Base-by-base conservation (phyloP, 2,113 vertebrate genomes). In the Genyomyrus donnyi region DNA sequence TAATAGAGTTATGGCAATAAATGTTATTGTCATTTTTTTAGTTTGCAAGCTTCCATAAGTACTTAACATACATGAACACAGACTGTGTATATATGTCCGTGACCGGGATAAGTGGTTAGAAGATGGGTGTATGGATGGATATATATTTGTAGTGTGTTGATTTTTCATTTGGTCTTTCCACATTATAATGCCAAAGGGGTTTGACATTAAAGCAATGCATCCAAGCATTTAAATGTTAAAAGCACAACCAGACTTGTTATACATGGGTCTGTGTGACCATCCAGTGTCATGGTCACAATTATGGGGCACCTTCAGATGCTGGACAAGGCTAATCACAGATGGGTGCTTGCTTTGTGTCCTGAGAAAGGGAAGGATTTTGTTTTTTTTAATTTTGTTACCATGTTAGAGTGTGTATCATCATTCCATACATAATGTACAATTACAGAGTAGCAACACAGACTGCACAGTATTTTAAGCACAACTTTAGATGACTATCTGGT, bases 1-100 rank as follows among this genome's bases (percentile, higher is more conserved):
- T 66, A 62, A 90, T 84, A 39, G 70, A 89, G 56, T 62, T 56
- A 48, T 90, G 89, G 89, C 89, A 90, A 90, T 90, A 90, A 90
- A 62, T 48, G 39, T 87, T 85, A 74, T 52, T 89, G 39, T 39
- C 27, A 85, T 89, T 35, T 19, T 74, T 49, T 45, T 53, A 17
- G 46, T 80, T 49, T 77, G 88, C 31, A 42, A 83, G 17, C 88
- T 80, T 89, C 77, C 46, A 7, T 56, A 48, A 88, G 56, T 77
- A 70, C 88, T 77, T 49, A 80, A 83, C 74, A 80, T 80, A 80
- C 31, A 80, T 39, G 13, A 31, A 77, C 35, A 19, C 35, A 80
- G 31, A 80, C 17, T 74, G n/a, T 74, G n/a, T 35, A 74, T 74
- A 17, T 77, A 77, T 77, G 24, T 27, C 58, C n/a, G 24, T 27